Percentiles rank a stretch among this genome's conserved stretches.
Evolutionary conservation across 2,797 vertebrate species (phyloP).

Genomic region (Sebastes hubbsi): DNA sequence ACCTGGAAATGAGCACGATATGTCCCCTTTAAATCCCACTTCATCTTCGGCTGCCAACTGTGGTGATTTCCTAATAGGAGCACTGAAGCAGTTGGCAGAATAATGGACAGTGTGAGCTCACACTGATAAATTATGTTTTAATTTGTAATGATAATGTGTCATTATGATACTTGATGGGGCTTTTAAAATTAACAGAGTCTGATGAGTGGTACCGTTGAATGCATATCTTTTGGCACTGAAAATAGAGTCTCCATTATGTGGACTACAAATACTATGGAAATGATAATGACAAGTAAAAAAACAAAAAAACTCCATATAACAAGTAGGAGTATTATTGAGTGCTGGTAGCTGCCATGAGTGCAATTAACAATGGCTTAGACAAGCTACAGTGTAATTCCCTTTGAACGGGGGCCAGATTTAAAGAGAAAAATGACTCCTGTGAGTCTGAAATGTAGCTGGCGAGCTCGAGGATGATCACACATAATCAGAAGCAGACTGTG

Average conservation of each 20-base stretch:
- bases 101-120: slow-evolving; percentile 7
- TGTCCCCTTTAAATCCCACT: not conserved
- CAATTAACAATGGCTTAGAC: slow-evolving; percentile 75
- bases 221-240: slow-evolving; percentile 7
- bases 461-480: slow-evolving; percentile 74
- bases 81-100: not conserved
- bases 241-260: slow-evolving; percentile 19
- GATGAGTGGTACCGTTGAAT: slow-evolving; percentile 7
- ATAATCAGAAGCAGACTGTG: slow-evolving; percentile 81
- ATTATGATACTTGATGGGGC: slow-evolving; percentile 5
- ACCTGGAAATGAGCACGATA: too few species aligned
- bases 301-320: slow-evolving; percentile 18
- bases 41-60: not conserved
- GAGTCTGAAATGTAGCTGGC: slow-evolving; percentile 76
- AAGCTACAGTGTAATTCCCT: slow-evolving; percentile 67
- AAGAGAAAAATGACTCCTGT: slow-evolving; percentile 46
- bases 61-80: not conserved
- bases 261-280: slow-evolving; percentile 14
- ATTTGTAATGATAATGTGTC: slow-evolving; percentile 6
- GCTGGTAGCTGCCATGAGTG: slow-evolving; percentile 44
- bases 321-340: slow-evolving; percentile 42
- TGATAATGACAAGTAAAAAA: slow-evolving; percentile 15
- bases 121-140: slow-evolving; percentile 28
- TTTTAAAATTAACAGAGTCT: slow-evolving; percentile 15
- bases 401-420: slow-evolving; percentile 66